phyloP scores from a whole-genome alignment of 37 sponge, comb jelly and placozoan species.

The Eunapius fragilis region DNA sequence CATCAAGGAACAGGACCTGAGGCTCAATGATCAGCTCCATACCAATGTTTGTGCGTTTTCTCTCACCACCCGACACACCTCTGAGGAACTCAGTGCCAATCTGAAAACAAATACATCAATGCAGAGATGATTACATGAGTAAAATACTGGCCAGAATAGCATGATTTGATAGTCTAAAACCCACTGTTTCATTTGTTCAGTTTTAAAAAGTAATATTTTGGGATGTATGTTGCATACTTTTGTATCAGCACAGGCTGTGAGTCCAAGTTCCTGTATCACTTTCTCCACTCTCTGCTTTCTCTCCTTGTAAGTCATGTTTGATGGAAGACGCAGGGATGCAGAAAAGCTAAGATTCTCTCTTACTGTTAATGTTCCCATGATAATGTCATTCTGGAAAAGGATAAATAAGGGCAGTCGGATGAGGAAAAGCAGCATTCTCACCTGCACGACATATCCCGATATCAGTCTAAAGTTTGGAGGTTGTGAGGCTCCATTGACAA shows the following conservation, averaged over 20 bases:
- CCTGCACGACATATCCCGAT: slow-evolving; percentile 49
- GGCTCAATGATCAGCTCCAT: slow-evolving; percentile 82
- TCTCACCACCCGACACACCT: slow-evolving; percentile 83
- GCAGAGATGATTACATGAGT: too few relatives aligned
- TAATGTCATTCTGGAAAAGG: slow-evolving; percentile 60
- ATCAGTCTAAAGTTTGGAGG: slow-evolving; percentile 65
- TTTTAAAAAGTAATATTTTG: too few relatives aligned
- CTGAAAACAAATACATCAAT: not conserved
- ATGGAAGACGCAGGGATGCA: slow-evolving; percentile 64
- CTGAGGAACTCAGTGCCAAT: slow-evolving; percentile 73
- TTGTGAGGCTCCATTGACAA: slow-evolving; percentile 53
- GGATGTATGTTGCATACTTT: slow-evolving; percentile 38
- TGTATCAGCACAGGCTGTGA: slow-evolving; percentile 49
- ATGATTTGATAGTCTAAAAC: too few relatives aligned
- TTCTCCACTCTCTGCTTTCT: slow-evolving; percentile 54
- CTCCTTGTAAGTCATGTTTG: not conserved
- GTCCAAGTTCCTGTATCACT: slow-evolving; percentile 72
- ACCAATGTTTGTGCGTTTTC: slow-evolving; percentile 77
- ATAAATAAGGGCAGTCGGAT: too few relatives aligned
- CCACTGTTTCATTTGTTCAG: too few relatives aligned
- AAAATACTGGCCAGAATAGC: too few relatives aligned
- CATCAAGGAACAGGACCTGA: slow-evolving; percentile 70
- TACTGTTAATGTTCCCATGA: slow-evolving; percentile 70
- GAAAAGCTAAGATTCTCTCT: slow-evolving; percentile 79
- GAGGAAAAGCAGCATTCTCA: too few relatives aligned